A percentile compares a stretch with the other conserved stretches of the same genome.
These are phyloP conservation scores for Euphonia xanthogaster DNA, from an alignment of 2,797 vertebrate species.

Conservation along the genomic window DNA sequence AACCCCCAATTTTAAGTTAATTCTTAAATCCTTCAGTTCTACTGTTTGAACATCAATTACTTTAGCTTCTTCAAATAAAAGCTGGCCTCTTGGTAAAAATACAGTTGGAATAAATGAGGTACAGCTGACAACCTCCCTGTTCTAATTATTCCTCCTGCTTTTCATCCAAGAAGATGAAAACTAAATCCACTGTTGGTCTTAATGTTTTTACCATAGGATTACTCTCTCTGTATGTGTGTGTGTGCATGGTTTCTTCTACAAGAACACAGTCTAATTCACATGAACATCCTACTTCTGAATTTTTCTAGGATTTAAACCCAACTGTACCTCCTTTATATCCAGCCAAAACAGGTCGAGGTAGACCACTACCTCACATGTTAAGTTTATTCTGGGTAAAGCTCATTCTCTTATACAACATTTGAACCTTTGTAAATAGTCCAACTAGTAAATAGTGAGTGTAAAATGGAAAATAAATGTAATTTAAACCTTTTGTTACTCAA, in stretches of 20 bases:
- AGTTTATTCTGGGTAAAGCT: slow-evolving; percentile 32
- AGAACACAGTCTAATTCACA: background rate
- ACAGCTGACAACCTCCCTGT: background rate
- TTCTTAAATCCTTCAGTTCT: background rate
- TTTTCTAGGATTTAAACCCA: slow-evolving; percentile 22
- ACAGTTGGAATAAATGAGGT: background rate
- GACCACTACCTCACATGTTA: slow-evolving; percentile 26
- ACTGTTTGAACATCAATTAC: background rate
- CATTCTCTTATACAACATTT: slow-evolving; percentile 38
- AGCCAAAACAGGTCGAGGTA: slow-evolving; percentile 44
- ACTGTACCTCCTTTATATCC: slow-evolving; percentile 10
- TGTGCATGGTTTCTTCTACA: background rate
- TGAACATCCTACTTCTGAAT: background rate
- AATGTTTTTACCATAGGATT: slow-evolving; percentile 11
- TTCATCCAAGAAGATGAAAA: background rate
- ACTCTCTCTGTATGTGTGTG: background rate
- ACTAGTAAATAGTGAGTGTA: slow-evolving; percentile 74
- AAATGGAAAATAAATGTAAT: slow-evolving; percentile 76
- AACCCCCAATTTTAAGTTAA: background rate
- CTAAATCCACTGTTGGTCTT: slow-evolving; percentile 8
- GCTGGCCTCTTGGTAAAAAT: slow-evolving; percentile 17
- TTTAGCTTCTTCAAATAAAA: background rate
- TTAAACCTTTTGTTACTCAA: slow-evolving; percentile 75
- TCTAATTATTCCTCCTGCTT: background rate
- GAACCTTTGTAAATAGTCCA: slow-evolving; percentile 77